phyloP scores from a whole-genome alignment of 1,140 invertebrate genomes.

The Diachasmimorpha longicaudata region DNA sequence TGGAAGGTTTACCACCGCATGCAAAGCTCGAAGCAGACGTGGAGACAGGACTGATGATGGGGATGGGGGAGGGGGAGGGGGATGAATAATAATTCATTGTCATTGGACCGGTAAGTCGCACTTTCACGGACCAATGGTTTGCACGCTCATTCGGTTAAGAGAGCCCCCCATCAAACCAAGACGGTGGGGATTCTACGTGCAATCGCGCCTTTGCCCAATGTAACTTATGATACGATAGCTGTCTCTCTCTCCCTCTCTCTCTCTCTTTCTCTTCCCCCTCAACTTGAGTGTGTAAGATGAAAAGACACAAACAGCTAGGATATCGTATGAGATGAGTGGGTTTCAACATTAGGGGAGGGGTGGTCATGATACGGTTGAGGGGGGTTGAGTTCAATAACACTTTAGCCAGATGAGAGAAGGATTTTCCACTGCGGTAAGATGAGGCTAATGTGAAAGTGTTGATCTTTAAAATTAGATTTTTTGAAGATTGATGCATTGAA shows the following conservation, averaged over 20 bases:
- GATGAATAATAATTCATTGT: neutral
- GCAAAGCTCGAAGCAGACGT: neutral
- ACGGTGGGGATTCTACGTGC: neutral
- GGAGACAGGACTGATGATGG: no score
- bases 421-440: no score
- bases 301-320: neutral
- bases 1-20: neutral
- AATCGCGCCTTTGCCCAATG: neutral
- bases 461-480: no score
- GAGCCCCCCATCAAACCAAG: neutral
- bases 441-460: no score
- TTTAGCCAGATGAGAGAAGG: neutral
- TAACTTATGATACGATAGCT: neutral
- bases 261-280: neutral
- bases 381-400: neutral
- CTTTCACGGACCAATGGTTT: neutral
- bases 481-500: no score
- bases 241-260: neutral
- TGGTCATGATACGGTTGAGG: neutral
- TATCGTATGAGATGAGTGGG: neutral
- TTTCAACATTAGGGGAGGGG: neutral
- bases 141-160: neutral
- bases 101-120: neutral
- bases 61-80: neutral
- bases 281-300: neutral